These are phyloP conservation scores for Nymphalis c-album DNA, from an alignment of 2,888 invertebrate genomes.

Conservation along the genomic window DNA sequence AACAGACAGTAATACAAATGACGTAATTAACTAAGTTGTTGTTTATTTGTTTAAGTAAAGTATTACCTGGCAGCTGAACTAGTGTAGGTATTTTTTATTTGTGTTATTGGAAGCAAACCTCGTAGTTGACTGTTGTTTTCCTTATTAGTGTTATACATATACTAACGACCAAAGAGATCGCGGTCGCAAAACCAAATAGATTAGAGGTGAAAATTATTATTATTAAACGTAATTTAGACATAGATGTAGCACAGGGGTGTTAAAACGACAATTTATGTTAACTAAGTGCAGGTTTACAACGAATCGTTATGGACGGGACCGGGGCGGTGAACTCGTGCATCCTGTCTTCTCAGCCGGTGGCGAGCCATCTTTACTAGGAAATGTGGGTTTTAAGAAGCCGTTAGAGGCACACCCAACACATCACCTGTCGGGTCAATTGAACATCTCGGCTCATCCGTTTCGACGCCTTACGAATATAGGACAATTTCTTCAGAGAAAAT, in stretches of 20 bases:
- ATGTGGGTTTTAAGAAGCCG: slow-evolving; percentile 75
- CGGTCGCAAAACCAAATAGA: too few relatives aligned
- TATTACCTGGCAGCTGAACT: neutral
- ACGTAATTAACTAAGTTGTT: slow-evolving; percentile 6
- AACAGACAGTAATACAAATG: neutral
- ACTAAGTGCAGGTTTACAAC: slow-evolving; percentile 65
- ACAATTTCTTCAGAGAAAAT: slow-evolving; percentile 13
- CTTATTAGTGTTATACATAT: neutral
- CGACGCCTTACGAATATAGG: slow-evolving; percentile 35
- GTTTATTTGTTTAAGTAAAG: slow-evolving; percentile 4
- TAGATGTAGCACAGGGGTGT: slow-evolving; percentile 29
- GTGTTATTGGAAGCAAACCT: too few relatives aligned
- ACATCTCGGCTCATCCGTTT: slow-evolving; percentile 52
- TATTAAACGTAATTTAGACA: neutral
- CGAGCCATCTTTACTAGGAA: slow-evolving; percentile 71
- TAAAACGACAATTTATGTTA: slow-evolving; percentile 66
- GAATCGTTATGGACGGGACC: slow-evolving; percentile 48
- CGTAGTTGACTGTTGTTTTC: neutral
- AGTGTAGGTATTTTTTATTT: too few relatives aligned
- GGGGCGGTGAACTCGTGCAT: slow-evolving; percentile 69
- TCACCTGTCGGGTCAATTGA: slow-evolving; percentile 68
- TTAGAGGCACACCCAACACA: slow-evolving; percentile 66
- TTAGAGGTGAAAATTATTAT: too few relatives aligned
- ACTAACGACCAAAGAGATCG: neutral
- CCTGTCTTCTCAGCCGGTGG: slow-evolving; percentile 72